phyloP scores from a whole-genome alignment of 2,888 invertebrate genomes.

The Campoplex capitator region DNA sequence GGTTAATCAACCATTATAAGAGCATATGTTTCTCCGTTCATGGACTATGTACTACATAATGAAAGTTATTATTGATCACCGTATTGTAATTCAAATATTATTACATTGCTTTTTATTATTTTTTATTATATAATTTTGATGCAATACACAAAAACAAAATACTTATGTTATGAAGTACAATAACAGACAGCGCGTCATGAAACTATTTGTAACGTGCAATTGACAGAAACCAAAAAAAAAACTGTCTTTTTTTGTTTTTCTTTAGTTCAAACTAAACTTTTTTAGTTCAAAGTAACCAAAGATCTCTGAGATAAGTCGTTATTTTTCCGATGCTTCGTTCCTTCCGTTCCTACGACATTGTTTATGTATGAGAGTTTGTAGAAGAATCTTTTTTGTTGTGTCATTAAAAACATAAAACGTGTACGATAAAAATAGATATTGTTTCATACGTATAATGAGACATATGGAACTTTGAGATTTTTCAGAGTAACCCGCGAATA shows the following conservation, averaged over 20 bases:
- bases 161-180: background rate
- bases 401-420: background rate
- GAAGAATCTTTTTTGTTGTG: slow-evolving; percentile 12
- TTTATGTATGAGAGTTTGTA: slow-evolving; percentile 10
- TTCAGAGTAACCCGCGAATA: slow-evolving; percentile 18
- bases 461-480: slow-evolving; percentile 18
- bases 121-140: background rate
- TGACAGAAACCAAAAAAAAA: background rate
- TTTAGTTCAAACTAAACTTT: background rate
- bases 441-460: slow-evolving; percentile 13
- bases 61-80: background rate
- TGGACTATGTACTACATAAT: background rate
- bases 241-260: background rate
- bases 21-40: background rate
- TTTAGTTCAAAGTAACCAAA: slow-evolving; percentile 4
- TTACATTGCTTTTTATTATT: background rate
- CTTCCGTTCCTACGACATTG: slow-evolving; percentile 18
- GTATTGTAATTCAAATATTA: background rate
- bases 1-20: background rate
- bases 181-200: background rate
- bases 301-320: background rate
- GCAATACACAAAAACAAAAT: background rate
- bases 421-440: slow-evolving; percentile 9
- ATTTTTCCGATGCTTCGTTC: background rate
- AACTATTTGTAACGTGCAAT: background rate